Evolutionary conservation across 1,140 invertebrate species (phyloP), one percentile per base, ranked within the genome.

Genomic region (Drosophila fuyamai): DNA sequence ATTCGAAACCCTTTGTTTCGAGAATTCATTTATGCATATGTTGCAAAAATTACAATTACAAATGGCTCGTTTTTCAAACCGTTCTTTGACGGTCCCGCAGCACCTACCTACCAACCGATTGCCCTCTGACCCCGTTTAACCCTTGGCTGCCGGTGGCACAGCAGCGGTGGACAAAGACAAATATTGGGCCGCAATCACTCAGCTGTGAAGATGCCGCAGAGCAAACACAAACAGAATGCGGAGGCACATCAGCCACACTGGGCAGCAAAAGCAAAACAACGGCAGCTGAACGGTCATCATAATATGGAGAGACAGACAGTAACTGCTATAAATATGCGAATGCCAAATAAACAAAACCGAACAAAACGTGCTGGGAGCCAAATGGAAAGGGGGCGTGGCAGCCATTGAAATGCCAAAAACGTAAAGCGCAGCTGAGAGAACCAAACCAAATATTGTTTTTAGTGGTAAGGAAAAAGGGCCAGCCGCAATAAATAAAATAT

Each of bases 391-490:
- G 79, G 73, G 81, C 76, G 80, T 75, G 65, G 44, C 47, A 72
- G 48, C 46, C 67, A 89, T 89, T 89, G 70, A 80, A 89, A 89
- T 89, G 84, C 84, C 80, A 89, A 78, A 89, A 83, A 78, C 80
- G 80, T 89, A 73, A 66, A 81, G 51, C 41, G 48, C 76, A 83
- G 56, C 47, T 53, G 46, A 23, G 51, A 16, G 35, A 71, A 46
- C 18, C 29, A 65, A 59, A 54, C 43, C 63, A 83, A 88, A 82
- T 86, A 86, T 86, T 86, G 56, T 44, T 88, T 82, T 76, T 73
- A 76, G 46, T 57, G 46, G 13, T 9, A n/a, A 29, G n/a, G 14
- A 23, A 58, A 41, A 35, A 35, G 16, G 36, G 23, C 8, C 27
- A 51, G 9, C 8, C 12, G n/a, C 6, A 13, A 5, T 12, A 5